A percentile compares a stretch with the other conserved stretches of the same genome.
Conservation (phyloP, 2,797 vertebrate species). For the Pygocentrus nattereri region DNA sequence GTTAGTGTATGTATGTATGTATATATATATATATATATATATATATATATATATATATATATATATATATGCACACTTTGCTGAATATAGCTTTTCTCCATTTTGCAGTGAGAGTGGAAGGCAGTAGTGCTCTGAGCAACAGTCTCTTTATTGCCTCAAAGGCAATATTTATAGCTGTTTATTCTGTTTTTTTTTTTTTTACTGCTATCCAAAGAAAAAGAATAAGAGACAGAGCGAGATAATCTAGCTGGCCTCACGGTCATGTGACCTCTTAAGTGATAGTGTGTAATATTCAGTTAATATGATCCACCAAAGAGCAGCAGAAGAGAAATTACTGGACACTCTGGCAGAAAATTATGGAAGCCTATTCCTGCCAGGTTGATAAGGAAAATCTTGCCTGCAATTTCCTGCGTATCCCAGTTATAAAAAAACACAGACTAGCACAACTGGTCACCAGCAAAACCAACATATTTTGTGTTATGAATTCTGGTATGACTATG, state of each 20-base stretch:
- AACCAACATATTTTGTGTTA: too few species aligned
- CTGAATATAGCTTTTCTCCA: slow-evolving; percentile 9
- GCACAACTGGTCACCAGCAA: too few species aligned
- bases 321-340: not conserved
- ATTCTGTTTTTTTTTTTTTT: not conserved
- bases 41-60: too few species aligned
- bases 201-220: not conserved
- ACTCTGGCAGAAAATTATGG: not conserved
- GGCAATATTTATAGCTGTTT: not conserved
- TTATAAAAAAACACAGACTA: too few species aligned
- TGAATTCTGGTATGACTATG: too few species aligned
- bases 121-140: not conserved
- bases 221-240: slow-evolving; percentile 10
- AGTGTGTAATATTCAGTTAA: slow-evolving; percentile 16
- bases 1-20: slow-evolving; percentile 56
- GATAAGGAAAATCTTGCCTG: not conserved
- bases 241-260: slow-evolving; percentile 35
- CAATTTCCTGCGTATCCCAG: too few species aligned
- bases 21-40: too few species aligned
- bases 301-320: not conserved
- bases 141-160: not conserved
- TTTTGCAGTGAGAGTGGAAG: not conserved
- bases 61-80: slow-evolving; percentile 20
- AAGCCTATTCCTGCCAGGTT: too few species aligned
- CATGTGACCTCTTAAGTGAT: slow-evolving; percentile 40